Percentiles rank a stretch among this genome's conserved stretches.
These are phyloP conservation scores for Bibio marci DNA, from an alignment of 2,888 invertebrate species.

Conservation along the genomic window DNA sequence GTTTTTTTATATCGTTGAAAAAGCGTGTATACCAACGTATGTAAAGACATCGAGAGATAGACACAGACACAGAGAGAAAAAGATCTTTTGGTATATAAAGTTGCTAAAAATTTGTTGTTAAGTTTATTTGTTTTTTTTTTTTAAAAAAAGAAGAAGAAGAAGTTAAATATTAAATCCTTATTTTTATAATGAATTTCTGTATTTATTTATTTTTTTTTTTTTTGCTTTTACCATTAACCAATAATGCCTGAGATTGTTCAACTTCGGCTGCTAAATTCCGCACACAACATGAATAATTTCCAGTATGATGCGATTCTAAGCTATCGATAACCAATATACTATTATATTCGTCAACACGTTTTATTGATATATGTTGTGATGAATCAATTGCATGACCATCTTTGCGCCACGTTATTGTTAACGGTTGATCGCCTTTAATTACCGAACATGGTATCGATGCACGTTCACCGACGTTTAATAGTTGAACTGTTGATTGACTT, in stretches of 20 bases:
- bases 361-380: constrained; percentile 45
- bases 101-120: too few relatives aligned
- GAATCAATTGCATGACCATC: constrained; percentile 48
- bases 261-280: constrained; percentile 56
- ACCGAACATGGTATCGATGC: constrained; percentile 59
- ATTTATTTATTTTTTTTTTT: too few relatives aligned
- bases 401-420: constrained; percentile 61
- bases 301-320: constrained; percentile 56
- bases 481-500: constrained; percentile 46
- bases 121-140: too few relatives aligned
- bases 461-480: constrained; percentile 53
- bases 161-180: too few relatives aligned
- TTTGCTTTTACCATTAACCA: constrained; percentile 58
- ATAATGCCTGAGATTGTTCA: constrained; percentile 52
- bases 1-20: too few relatives aligned
- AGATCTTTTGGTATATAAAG: too few relatives aligned
- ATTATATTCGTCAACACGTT: constrained; percentile 59
- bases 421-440: constrained; percentile 56
- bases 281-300: constrained; percentile 60
- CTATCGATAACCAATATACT: constrained; percentile 61
- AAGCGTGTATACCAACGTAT: too few relatives aligned
- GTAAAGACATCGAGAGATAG: too few relatives aligned
- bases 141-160: too few relatives aligned
- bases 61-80: constrained; percentile 1
- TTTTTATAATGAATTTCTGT: too few relatives aligned